Evolutionary conservation across 2,888 invertebrate genomes (phyloP), one percentile per base, ranked within the genome.

Genomic region (Oxycera nigricornis): DNA sequence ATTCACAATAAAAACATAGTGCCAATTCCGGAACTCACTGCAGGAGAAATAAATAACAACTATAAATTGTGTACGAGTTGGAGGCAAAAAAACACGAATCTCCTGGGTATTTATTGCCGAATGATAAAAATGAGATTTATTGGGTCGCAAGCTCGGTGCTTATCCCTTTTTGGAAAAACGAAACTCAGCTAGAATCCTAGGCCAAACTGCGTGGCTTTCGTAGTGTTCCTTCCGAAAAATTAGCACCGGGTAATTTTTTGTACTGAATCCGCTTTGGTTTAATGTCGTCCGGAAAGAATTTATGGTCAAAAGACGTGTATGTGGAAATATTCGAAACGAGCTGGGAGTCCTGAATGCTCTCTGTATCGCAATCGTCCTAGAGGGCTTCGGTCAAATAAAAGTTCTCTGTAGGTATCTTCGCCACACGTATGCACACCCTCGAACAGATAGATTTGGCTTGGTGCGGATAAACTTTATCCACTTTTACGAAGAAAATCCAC

Each of bases 41-140:
- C 77, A 78, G 77, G 75, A 77, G 81, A 83, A 83, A 85, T 85
- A 84, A 84, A 84, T 84, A 84, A 84, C 84, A 83, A 83, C 82
- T 84, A 84, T 84, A 84, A 84, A 84, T 85, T 82, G 84, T 22
- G 20, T 22, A 35, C 30, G 35, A 55, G 70, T 20, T 22, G 82
- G 82, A 83, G 83, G 55, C 35, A 70, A 55, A 82, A 84, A 84
- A 83, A 84, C 84, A 84, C 84, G 84, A 83, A 84, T 83, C 84
- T 52, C 52, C 35, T 4, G 52, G 83, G 83, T 84, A 84, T 84
- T 84, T 84, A 84, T 84, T 83, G 85, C 83, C 83, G 79, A 83
- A 84, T 85, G 84, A 85, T 84, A 84, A 84, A 84, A 84, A 84
- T 84, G 83, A 85, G 84, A 84, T 84, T 84, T 84, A 84, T 84